Evolutionary conservation across 2,113 vertebrate genomes (phyloP).

Genomic region (Scatophagus argus): DNA sequence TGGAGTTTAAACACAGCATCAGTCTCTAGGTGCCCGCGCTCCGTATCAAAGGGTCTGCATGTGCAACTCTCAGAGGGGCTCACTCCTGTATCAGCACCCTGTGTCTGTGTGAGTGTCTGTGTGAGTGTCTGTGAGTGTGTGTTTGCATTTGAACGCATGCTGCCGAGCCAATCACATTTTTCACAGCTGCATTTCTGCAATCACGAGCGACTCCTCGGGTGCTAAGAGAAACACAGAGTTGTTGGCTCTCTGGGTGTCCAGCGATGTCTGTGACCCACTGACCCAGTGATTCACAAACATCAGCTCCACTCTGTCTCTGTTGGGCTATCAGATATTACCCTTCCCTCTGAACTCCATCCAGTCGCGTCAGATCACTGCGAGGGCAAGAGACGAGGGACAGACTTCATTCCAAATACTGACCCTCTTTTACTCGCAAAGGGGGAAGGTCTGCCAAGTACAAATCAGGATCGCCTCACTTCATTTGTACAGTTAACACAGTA

Average conservation of each 20-base stretch:
- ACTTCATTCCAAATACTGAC: conserved; percentile 54
- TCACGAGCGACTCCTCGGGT: conserved; percentile 53
- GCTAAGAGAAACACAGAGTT: conserved; percentile 49
- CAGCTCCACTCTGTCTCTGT: conserved; percentile 62
- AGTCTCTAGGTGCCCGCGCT: conserved; percentile 74
- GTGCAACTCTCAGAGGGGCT: conserved; percentile 65
- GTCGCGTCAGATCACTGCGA: conserved; percentile 63
- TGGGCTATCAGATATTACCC: conserved; percentile 63
- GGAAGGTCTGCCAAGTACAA: conserved; percentile 11
- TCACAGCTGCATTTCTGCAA: conserved; percentile 49
- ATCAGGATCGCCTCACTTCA: conserved; percentile 14
- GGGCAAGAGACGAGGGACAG: conserved; percentile 61
- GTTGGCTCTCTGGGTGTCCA: conserved; percentile 67
- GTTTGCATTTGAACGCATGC: neutral
- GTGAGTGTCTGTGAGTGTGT: conserved; percentile 32
- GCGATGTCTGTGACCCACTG: conserved; percentile 78
- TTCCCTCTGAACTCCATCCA: conserved; percentile 63
- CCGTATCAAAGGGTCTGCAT: conserved; percentile 70
- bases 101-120: conserved; percentile 25
- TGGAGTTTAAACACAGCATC: conserved; percentile 79
- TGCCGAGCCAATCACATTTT: conserved; percentile 41
- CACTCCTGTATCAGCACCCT: conserved; percentile 47
- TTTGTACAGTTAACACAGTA: neutral
- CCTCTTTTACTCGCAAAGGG: neutral
- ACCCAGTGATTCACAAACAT: conserved; percentile 80